These are phyloP conservation scores for Psylliodes chrysocephalus DNA, from an alignment of 2,888 invertebrate species.

Conservation along the genomic window DNA sequence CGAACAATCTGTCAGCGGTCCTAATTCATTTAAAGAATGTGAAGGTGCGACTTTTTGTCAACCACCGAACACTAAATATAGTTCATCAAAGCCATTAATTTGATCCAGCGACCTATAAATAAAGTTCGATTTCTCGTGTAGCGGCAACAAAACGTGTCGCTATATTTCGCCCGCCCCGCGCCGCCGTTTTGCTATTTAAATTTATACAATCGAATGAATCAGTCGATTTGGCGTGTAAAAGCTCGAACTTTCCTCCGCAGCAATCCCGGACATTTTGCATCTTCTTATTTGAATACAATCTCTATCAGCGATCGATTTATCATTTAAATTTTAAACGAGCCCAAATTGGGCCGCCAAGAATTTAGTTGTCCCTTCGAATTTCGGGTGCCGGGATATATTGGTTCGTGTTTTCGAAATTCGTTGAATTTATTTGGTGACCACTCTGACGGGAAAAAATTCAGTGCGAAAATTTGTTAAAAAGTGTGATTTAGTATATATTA, in stretches of 20 bases:
- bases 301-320: slow-evolving; percentile 55
- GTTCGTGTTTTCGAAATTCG: neutral
- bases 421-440: neutral
- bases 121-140: slow-evolving; percentile 17
- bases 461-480: no score
- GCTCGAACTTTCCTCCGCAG: slow-evolving; percentile 50
- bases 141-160: slow-evolving; percentile 23
- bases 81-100: slow-evolving; percentile 16
- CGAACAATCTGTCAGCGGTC: no score
- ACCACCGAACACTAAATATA: no score
- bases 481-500: no score
- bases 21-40: no score
- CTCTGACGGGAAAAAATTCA: no score
- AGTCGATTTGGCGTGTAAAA: slow-evolving; percentile 55
- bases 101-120: slow-evolving; percentile 21
- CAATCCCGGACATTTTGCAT: slow-evolving; percentile 53
- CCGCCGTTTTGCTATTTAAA: slow-evolving; percentile 48
- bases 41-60: no score
- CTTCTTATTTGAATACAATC: slow-evolving; percentile 56
- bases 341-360: slow-evolving; percentile 35
- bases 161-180: neutral
- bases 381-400: neutral
- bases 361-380: slow-evolving; percentile 10
- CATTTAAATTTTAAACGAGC: slow-evolving; percentile 48
- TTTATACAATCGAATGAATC: slow-evolving; percentile 57